These are phyloP conservation scores for Blera fallax DNA, from an alignment of 2,888 invertebrate genomes.

Conservation along the genomic window DNA sequence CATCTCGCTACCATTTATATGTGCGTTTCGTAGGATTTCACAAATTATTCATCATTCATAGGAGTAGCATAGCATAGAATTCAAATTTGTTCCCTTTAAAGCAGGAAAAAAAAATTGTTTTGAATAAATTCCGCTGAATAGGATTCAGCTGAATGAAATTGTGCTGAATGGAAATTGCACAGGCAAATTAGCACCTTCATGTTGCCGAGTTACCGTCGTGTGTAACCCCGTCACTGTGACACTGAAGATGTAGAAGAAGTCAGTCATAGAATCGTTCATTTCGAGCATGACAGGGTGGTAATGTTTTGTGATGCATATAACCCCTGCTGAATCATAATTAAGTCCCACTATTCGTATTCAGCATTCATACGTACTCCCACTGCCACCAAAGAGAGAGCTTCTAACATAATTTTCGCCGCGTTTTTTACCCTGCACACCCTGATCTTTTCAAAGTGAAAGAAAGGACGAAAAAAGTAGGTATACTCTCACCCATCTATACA, in stretches of 20 bases:
- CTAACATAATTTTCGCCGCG: not conserved
- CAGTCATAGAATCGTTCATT: not conserved
- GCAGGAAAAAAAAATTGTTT: not conserved
- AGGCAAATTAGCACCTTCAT: conserved; percentile 1
- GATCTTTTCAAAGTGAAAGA: not conserved
- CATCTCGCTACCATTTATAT: conserved; percentile 19
- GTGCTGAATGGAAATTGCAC: conserved; percentile 12
- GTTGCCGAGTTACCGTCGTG: no score
- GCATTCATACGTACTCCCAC: not conserved
- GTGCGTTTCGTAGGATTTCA: not conserved
- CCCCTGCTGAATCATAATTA: conserved; percentile 19
- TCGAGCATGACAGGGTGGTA: not conserved
- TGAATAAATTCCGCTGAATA: conserved; percentile 27
- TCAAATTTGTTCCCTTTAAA: not conserved
- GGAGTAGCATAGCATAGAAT: not conserved
- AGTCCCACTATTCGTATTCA: no score
- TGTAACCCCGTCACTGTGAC: not conserved
- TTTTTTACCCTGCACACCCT: not conserved
- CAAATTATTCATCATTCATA: conserved; percentile 15
- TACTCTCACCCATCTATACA: no score
- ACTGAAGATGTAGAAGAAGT: not conserved
- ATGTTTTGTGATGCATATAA: not conserved
- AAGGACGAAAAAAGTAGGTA: not conserved
- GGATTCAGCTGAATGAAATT: conserved; percentile 1
- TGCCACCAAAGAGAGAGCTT: not conserved